Percentiles rank a stretch among this genome's conserved stretches.
Conservation (phyloP, 2,888 invertebrate species). For the Pterobdella sp. region DNA sequence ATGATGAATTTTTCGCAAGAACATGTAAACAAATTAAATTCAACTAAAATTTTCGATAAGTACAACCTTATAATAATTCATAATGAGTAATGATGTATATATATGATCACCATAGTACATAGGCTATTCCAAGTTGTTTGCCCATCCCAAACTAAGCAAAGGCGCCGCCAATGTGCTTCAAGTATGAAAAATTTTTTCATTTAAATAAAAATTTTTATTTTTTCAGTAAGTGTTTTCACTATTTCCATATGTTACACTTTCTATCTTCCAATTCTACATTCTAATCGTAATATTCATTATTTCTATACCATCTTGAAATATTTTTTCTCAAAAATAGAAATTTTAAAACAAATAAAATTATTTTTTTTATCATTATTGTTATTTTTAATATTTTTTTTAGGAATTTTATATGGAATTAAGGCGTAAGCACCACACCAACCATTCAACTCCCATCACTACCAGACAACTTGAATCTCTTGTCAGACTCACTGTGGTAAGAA, state of each 20-base stretch:
- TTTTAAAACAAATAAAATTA: neutral
- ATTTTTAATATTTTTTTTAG: constrained; percentile 44
- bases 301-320: too few species aligned
- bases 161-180: constrained; percentile 62
- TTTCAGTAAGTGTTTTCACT: too few species aligned
- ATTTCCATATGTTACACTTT: too few species aligned
- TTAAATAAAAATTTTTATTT: too few species aligned
- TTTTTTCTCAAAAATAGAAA: too few species aligned
- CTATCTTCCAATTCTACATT: too few species aligned
- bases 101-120: constrained; percentile 60
- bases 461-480: constrained; percentile 82
- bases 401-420: constrained; percentile 74
- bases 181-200: constrained; percentile 38
- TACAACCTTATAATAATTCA: neutral
- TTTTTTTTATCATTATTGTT: neutral
- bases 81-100: neutral
- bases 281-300: too few species aligned
- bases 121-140: constrained; percentile 78
- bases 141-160: constrained; percentile 67
- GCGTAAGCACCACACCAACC: constrained; percentile 59
- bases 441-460: constrained; percentile 73
- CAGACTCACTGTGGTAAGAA: constrained; percentile 57
- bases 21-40: neutral
- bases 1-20: neutral
- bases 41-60: neutral